Evolutionary conservation across 1,140 invertebrate species (phyloP).

Genomic region (Reticulitermes speratus): DNA sequence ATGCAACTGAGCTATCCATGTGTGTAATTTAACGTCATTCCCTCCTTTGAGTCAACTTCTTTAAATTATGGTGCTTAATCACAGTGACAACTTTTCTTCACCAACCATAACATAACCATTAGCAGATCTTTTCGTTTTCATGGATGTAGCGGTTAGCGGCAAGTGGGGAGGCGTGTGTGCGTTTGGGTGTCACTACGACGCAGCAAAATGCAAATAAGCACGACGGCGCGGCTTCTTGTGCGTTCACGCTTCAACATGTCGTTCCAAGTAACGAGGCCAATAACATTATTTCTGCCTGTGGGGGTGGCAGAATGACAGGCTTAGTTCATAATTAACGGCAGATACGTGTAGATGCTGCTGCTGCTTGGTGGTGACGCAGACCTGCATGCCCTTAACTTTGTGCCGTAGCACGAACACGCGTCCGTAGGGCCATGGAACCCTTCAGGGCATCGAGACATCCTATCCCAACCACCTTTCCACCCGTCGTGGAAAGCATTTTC

Average conservation of each 20-base stretch:
- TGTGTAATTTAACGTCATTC: too few relatives aligned
- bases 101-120: too few relatives aligned
- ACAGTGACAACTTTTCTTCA: too few relatives aligned
- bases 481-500: not conserved
- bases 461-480: not conserved
- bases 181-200: not conserved
- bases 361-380: not conserved
- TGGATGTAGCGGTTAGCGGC: too few relatives aligned
- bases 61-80: too few relatives aligned
- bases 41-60: too few relatives aligned
- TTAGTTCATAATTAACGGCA: not conserved
- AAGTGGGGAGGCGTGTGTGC: too few relatives aligned
- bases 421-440: not conserved
- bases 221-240: too few relatives aligned
- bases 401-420: not conserved
- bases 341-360: not conserved
- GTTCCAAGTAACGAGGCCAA: not conserved
- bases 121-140: too few relatives aligned
- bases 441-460: not conserved
- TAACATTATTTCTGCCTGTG: not conserved
- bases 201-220: not conserved
- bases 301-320: not conserved
- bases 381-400: not conserved
- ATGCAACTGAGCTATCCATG: too few relatives aligned
- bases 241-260: not conserved